Percentiles rank a stretch among this genome's conserved stretches.
These are phyloP conservation scores for Cuniculus paca DNA, from an alignment of 2,797 vertebrate species.

Conservation along the genomic window DNA sequence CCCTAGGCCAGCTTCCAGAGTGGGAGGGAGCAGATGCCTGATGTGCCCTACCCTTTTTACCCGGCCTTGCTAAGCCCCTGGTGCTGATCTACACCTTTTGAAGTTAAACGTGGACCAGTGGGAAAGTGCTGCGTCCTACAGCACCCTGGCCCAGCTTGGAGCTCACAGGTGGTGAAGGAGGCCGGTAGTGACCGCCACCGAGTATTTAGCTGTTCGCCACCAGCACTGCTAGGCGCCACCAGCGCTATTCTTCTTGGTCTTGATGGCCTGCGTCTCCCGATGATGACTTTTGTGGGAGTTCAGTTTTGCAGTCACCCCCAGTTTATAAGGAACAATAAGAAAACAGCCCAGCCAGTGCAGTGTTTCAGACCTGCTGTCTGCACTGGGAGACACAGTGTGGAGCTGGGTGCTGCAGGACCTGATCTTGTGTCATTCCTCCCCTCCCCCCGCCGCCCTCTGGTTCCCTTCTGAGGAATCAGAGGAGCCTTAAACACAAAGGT, in stretches of 20 bases:
- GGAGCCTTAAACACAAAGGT: not conserved
- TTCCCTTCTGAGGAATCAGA: not conserved
- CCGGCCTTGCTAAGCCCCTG: slow-evolving; percentile 77
- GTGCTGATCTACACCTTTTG: slow-evolving; percentile 83
- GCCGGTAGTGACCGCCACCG: not conserved
- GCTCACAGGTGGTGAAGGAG: not conserved
- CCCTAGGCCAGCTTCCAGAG: not conserved
- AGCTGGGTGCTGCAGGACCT: not conserved
- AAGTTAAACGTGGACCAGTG: slow-evolving; percentile 81
- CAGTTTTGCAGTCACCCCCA: not conserved
- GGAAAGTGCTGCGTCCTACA: slow-evolving; percentile 77
- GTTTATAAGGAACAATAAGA: not conserved
- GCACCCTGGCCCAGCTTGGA: not conserved
- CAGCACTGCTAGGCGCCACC: not conserved
- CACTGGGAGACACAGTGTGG: not conserved
- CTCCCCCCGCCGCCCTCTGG: not conserved
- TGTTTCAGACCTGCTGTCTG: not conserved
- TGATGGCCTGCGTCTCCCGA: not conserved
- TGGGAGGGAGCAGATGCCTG: not conserved
- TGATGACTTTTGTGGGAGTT: not conserved
- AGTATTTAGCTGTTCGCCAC: not conserved
- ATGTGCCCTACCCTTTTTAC: not conserved
- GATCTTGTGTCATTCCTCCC: not conserved
- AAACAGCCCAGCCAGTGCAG: not conserved
- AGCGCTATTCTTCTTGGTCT: not conserved